Percentiles rank a stretch among this genome's conserved stretches.
These are phyloP conservation scores for Peromyscus aztecus DNA, from an alignment of 2,797 vertebrate genomes.

Conservation along the genomic window DNA sequence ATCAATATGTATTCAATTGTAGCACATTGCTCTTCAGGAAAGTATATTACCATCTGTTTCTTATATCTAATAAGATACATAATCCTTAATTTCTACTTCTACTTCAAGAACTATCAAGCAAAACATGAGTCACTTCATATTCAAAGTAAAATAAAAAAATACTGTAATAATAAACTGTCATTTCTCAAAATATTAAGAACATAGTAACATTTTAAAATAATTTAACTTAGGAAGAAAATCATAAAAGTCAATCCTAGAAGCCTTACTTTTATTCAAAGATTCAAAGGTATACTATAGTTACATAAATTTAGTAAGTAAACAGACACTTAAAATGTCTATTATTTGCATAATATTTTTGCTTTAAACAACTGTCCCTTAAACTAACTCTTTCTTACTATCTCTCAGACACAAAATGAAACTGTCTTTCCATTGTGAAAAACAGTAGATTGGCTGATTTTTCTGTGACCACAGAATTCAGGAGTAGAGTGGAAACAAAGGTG, in stretches of 20 bases:
- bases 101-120: slow-evolving; percentile 57
- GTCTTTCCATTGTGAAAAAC: slow-evolving; percentile 40
- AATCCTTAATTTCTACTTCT: slow-evolving; percentile 41
- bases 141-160: slow-evolving; percentile 56
- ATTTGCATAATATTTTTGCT: slow-evolving; percentile 68
- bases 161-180: slow-evolving; percentile 42
- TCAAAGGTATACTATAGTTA: not conserved
- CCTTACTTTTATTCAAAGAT: slow-evolving; percentile 2
- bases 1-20: slow-evolving; percentile 37
- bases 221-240: slow-evolving; percentile 25
- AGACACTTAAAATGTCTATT: slow-evolving; percentile 38
- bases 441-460: not conserved
- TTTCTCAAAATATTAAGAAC: slow-evolving; percentile 66
- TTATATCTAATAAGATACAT: slow-evolving; percentile 3
- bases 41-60: slow-evolving; percentile 7
- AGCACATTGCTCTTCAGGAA: slow-evolving; percentile 34
- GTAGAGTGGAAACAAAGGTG: not conserved
- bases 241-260: not conserved
- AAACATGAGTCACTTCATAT: slow-evolving; percentile 48
- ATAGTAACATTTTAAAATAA: slow-evolving; percentile 23
- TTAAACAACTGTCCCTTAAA: slow-evolving; percentile 45
- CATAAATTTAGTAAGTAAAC: not conserved
- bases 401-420: slow-evolving; percentile 50
- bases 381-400: slow-evolving; percentile 12
- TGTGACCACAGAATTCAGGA: slow-evolving; percentile 22